These are phyloP conservation scores for Lasioglossum calceatum DNA, from an alignment of 2,888 invertebrate genomes.

Conservation along the genomic window DNA sequence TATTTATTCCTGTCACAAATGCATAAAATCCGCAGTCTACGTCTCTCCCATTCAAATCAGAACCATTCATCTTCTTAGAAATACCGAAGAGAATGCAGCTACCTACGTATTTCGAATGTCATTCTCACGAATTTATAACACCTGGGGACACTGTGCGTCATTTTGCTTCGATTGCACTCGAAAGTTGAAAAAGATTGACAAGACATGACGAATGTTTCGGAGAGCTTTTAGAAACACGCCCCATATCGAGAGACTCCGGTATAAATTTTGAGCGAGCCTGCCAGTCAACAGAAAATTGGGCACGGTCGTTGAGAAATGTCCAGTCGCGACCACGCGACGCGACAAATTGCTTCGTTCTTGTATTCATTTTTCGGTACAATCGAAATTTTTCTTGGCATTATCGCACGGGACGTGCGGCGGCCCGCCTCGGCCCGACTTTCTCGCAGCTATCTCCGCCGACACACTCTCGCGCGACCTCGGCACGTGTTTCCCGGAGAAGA, in stretches of 20 bases:
- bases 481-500: slow-evolving; percentile 38
- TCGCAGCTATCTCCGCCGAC: slow-evolving; percentile 40
- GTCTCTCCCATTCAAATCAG: background rate
- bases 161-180: background rate
- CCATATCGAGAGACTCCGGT: background rate
- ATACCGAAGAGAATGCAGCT: background rate
- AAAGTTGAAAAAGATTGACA: background rate
- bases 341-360: slow-evolving; percentile 53
- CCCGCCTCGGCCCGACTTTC: slow-evolving; percentile 10
- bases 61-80: background rate
- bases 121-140: background rate
- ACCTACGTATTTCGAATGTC: background rate
- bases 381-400: slow-evolving; percentile 57
- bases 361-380: slow-evolving; percentile 49
- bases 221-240: background rate
- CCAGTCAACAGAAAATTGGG: slow-evolving; percentile 1
- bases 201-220: background rate
- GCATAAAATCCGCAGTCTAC: background rate
- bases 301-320: slow-evolving; percentile 28
- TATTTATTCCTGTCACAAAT: background rate
- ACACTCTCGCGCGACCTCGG: slow-evolving; percentile 26
- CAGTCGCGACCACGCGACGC: slow-evolving; percentile 19
- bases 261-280: background rate
- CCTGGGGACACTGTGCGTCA: background rate
- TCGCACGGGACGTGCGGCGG: slow-evolving; percentile 48